A percentile compares a stretch with the other conserved stretches of the same genome.
These are phyloP conservation scores for Mus pahari DNA, from an alignment of 2,113 vertebrate genomes.

Conservation along the genomic window DNA sequence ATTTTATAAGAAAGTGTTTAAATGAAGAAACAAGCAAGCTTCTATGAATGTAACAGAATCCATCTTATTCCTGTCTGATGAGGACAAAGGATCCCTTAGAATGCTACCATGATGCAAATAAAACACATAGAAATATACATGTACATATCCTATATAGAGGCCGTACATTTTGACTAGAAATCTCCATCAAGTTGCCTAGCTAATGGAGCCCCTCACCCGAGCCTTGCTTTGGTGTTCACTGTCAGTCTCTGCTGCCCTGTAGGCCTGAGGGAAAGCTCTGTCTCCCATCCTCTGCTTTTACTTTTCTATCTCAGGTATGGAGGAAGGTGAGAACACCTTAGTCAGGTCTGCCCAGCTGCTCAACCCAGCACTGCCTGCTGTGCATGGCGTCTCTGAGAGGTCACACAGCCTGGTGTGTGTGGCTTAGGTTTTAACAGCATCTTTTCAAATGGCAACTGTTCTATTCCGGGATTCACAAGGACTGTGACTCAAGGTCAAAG, in stretches of 20 bases:
- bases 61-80: neutral
- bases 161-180: neutral
- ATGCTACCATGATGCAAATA: no score
- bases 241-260: neutral
- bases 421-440: neutral
- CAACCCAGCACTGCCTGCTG: neutral
- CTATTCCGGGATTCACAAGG: neutral
- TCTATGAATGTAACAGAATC: neutral
- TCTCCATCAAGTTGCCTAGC: rapidly evolving
- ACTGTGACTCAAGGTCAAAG: neutral
- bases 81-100: no score
- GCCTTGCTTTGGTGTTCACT: neutral
- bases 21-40: neutral
- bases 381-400: neutral
- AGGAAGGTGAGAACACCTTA: neutral
- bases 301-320: neutral
- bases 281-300: no score
- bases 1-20: neutral
- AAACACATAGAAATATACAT: neutral
- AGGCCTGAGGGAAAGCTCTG: neutral
- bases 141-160: neutral
- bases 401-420: neutral
- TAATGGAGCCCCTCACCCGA: neutral
- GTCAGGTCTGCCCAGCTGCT: rapidly evolving
- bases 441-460: neutral